Evolutionary conservation across 2,797 vertebrate species (phyloP), one percentile per base, ranked within the genome.

Genomic region (Taenioides sp.): DNA sequence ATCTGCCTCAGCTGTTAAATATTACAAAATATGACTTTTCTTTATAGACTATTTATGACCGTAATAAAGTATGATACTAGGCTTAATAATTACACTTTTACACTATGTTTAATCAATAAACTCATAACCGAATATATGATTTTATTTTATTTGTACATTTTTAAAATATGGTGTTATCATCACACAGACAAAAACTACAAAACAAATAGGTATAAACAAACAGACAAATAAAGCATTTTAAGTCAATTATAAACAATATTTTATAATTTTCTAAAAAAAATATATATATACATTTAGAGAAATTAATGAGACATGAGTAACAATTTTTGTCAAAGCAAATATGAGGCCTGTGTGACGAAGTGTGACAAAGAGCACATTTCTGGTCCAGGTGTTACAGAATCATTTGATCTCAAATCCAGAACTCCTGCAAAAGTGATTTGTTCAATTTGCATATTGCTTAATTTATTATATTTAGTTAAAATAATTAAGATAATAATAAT

Each of bases 101-200:
- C 31, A 59, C 25, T 28, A 58, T 59, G 57, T 62, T 34, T 62
- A 62, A 37, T 64, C 37, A 64, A 64, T 64, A 22, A 64, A 34
- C 60, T 62, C 22, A 37, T 61, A 61, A 58, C 5, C 1, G 2
- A 58, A 17, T 58, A 58, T 47, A 54, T 25, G 22, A 11, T 31
- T 20, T 61, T 62, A 37, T 62, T 34, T 62, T 10, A 7, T 34
- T 62, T 60, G 28, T 28, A 31, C 18, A 17, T 7, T 60, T 60
- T 31, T 20, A 20, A 10, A 27, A 58, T 58, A 58, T 58, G 10
- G 23, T 22, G 22, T 58, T 14, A n/a, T 27, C 23, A 58, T 55
- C 22, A 57, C n/a, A 57, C 22, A 49, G 4, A 34, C 31, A 34
- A 34, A 34, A 0, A 37, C 34, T 34, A 37, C 9, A 37, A 37